Percentiles rank a stretch among this genome's conserved stretches.
Conservation (phyloP, 2,888 invertebrate species). For the Nephrotoma guestfalica region DNA sequence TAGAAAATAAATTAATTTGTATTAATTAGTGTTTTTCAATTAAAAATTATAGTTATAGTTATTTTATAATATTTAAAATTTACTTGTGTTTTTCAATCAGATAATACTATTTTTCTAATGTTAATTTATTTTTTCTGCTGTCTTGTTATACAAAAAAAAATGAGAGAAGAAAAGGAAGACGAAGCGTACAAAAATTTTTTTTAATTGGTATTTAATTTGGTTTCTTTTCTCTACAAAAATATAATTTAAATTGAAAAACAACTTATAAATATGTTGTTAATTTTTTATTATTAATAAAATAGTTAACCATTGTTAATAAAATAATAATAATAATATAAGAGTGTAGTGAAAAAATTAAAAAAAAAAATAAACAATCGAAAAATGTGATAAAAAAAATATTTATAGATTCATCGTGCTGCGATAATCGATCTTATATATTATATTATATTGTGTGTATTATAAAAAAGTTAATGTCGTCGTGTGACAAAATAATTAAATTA, state of each 20-base stretch:
- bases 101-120: neutral
- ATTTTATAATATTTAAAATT: neutral
- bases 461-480: neutral
- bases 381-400: constrained; percentile 2
- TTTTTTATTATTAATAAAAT: neutral
- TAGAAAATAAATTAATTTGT: neutral
- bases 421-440: constrained; percentile 3
- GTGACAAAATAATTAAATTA: neutral
- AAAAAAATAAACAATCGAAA: constrained; percentile 1
- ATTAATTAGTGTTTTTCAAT: neutral
- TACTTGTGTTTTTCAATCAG: neutral
- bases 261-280: neutral
- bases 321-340: neutral
- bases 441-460: neutral
- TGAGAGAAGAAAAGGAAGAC: neutral
- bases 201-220: neutral
- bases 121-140: neutral
- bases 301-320: neutral
- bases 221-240: neutral
- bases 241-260: neutral
- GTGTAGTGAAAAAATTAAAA: neutral
- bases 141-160: neutral
- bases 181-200: neutral
- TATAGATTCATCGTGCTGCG: constrained; percentile 5
- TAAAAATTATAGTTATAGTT: neutral